A percentile compares a stretch with the other conserved stretches of the same genome.
These are phyloP conservation scores for Atta cephalotes DNA, from an alignment of 1,140 invertebrate genomes.

Conservation along the genomic window DNA sequence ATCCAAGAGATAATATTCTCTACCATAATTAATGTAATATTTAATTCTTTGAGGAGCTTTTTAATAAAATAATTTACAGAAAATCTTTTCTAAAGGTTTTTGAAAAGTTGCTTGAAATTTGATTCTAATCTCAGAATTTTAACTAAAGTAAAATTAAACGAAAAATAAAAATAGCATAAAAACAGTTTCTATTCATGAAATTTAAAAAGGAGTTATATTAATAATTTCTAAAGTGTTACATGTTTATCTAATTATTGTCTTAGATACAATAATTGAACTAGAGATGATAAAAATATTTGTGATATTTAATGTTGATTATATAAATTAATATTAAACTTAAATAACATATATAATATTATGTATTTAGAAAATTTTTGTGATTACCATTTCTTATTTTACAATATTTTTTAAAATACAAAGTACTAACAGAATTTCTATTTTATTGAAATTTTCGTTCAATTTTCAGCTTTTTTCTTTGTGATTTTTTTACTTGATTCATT, in stretches of 20 bases:
- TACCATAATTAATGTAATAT: not conserved
- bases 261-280: slow-evolving; percentile 51
- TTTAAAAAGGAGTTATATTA: not conserved
- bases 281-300: not conserved
- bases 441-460: slow-evolving; percentile 7
- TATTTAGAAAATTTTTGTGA: slow-evolving; percentile 51
- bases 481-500: not conserved
- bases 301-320: slow-evolving; percentile 23
- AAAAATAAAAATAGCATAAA: not conserved
- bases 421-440: slow-evolving; percentile 40
- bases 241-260: slow-evolving; percentile 7
- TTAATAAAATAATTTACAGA: not conserved
- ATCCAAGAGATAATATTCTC: not conserved
- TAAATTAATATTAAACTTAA: slow-evolving; percentile 46
- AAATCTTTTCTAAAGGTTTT: too few relatives aligned
- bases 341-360: slow-evolving; percentile 45
- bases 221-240: not conserved
- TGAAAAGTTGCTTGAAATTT: too few relatives aligned
- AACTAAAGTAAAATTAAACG: not conserved
- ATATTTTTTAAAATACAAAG: slow-evolving; percentile 40
- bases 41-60: not conserved
- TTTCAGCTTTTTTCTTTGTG: slow-evolving; percentile 14
- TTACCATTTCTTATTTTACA: slow-evolving; percentile 54
- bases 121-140: too few relatives aligned
- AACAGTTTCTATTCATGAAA: not conserved